Conservation (phyloP, 30 jellyfish, hydroid and myxozoan genomes). For the Morbakka virulenta region DNA sequence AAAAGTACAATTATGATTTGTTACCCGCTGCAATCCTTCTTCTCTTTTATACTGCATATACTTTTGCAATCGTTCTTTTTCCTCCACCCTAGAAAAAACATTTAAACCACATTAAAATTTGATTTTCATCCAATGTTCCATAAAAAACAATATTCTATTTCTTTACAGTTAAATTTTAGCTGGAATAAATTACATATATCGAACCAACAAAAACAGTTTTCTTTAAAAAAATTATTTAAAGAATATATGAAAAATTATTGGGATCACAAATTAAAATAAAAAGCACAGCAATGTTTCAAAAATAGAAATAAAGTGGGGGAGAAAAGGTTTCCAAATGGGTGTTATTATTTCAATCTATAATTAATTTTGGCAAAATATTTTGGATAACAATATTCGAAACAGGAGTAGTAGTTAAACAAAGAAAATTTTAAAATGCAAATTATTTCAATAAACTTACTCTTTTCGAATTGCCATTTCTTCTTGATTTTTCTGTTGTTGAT, state of each 20-base stretch:
- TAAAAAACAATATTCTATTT: no score
- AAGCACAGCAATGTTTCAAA: no score
- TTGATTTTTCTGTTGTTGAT: conserved; percentile 65
- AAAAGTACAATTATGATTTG: no score
- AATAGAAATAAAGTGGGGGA: no score
- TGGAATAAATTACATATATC: no score
- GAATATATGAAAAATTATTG: no score
- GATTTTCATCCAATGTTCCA: no score
- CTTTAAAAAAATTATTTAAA: no score
- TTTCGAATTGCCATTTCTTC: conserved; percentile 67
- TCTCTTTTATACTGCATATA: not conserved
- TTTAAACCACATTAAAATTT: not conserved
- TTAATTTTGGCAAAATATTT: not conserved
- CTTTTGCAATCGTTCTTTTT: not conserved
- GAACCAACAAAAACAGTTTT: no score
- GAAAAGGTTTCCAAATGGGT: not conserved
- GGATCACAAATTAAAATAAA: no score
- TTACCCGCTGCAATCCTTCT: not conserved
- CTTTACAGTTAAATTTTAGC: no score
- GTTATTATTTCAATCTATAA: not conserved
- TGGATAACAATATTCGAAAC: not conserved
- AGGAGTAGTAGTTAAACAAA: not conserved
- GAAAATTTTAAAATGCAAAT: not conserved
- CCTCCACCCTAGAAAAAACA: not conserved
- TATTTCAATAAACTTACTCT: conserved; percentile 31